phyloP scores from a whole-genome alignment of 2,888 invertebrate species.

The Octodonta nipae region DNA sequence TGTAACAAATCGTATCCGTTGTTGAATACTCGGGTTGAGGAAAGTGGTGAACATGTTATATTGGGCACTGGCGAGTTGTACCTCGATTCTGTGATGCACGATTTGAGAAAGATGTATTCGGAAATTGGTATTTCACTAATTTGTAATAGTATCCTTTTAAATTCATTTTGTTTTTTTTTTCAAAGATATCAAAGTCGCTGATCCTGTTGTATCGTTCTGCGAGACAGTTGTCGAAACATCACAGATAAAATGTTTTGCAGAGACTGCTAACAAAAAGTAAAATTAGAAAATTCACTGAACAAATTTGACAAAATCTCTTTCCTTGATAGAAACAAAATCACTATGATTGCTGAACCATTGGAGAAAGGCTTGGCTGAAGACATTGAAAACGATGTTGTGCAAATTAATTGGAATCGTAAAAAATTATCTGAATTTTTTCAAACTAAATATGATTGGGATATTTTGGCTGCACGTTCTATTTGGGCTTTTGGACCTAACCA shows the following conservation, averaged over 20 bases:
- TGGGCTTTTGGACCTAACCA: constrained; percentile 99
- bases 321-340: constrained; percentile 98
- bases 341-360: constrained; percentile 98
- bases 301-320: no score
- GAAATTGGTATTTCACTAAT: constrained; percentile 65
- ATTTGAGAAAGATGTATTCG: constrained; percentile 94
- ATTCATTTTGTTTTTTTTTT: no score
- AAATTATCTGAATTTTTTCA: constrained; percentile 97
- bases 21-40: constrained; percentile 88
- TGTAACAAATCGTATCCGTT: constrained; percentile 98
- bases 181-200: constrained; percentile 65
- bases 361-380: constrained; percentile 97
- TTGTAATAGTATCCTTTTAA: no score
- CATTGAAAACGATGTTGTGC: constrained; percentile 94
- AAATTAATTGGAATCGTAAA: constrained; percentile 91
- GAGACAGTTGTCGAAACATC: constrained; percentile 99
- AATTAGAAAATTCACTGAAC: no score
- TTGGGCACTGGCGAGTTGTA: constrained; percentile 96
- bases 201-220: constrained; percentile 97
- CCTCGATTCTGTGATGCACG: constrained; percentile 99
- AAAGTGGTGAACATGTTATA: constrained; percentile 96
- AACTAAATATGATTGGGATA: constrained; percentile 99
- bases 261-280: constrained; percentile 98
- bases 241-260: constrained; percentile 96
- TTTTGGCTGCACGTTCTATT: constrained; percentile 92